A percentile compares a stretch with the other conserved stretches of the same genome.
Conservation (phyloP, 2,113 vertebrate species). For the Anhinga rufa region DNA sequence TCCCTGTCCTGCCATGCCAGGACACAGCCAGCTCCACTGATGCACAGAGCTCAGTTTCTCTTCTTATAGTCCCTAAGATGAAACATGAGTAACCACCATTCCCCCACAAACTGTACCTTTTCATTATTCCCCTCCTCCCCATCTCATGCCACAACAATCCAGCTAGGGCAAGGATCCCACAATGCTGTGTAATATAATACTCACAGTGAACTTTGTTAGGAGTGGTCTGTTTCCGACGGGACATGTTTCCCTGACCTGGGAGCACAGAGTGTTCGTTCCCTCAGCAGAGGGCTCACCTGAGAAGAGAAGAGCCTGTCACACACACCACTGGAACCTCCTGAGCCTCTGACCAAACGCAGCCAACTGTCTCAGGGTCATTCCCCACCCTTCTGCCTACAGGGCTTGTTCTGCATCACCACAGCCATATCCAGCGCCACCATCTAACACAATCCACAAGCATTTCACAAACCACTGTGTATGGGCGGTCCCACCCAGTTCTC, state of each 20-base stretch:
- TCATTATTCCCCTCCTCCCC: background rate
- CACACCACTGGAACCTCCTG: background rate
- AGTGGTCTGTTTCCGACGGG: conserved; percentile 83
- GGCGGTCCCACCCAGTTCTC: background rate
- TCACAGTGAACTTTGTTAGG: conserved; percentile 85
- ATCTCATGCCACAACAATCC: background rate
- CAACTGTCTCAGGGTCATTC: background rate
- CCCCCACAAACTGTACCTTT: background rate
- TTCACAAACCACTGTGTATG: rapidly evolving
- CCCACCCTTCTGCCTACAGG: background rate
- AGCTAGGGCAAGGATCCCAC: background rate
- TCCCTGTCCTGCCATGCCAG: background rate
- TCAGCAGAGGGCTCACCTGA: conserved; percentile 64
- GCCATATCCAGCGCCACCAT: background rate
- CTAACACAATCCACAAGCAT: background rate
- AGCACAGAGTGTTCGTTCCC: conserved; percentile 33
- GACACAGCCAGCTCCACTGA: background rate
- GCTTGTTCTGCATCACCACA: background rate
- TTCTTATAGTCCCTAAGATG: background rate
- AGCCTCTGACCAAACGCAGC: background rate
- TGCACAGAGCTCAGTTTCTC: background rate
- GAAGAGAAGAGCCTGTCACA: conserved; percentile 35
- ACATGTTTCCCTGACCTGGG: conserved; percentile 73
- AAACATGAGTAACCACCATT: background rate
- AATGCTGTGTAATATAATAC: conserved; percentile 17